Evolutionary conservation across 2,797 vertebrate species (phyloP).

Genomic region (Epinephelus malabaricus): DNA sequence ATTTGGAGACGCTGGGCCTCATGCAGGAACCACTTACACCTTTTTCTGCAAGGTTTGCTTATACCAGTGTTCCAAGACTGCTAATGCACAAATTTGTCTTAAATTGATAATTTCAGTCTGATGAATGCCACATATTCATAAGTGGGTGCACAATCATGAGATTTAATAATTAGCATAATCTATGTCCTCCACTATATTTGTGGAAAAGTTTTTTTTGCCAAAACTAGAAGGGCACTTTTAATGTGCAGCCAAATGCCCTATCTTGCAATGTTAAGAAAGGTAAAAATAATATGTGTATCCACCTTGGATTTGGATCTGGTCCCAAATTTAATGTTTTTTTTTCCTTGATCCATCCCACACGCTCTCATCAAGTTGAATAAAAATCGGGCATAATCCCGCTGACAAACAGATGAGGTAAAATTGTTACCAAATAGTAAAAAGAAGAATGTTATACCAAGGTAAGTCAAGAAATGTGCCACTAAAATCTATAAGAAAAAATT

Average conservation of each 20-base stretch:
- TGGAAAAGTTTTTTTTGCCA: too few relatives aligned
- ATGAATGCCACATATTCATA: neutral
- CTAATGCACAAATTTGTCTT: neutral
- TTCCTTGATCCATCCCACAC: too few relatives aligned
- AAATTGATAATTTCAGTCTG: neutral
- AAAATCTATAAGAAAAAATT: neutral
- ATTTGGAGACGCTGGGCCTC: neutral
- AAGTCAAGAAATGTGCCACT: neutral
- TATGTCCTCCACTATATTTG: too few relatives aligned
- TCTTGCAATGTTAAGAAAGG: too few relatives aligned
- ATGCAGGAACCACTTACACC: neutral
- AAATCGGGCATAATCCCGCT: too few relatives aligned
- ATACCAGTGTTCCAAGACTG: neutral
- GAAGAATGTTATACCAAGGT: neutral
- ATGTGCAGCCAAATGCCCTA: too few relatives aligned
- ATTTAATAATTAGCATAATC: neutral
- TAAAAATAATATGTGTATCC: too few relatives aligned
- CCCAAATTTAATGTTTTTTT: too few relatives aligned
- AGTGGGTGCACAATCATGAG: neutral
- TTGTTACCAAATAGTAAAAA: neutral
- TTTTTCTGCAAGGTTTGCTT: neutral
- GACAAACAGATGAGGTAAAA: too few relatives aligned
- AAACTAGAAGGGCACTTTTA: too few relatives aligned
- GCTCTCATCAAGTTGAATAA: too few relatives aligned
- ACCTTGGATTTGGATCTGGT: too few relatives aligned